Evolutionary conservation across 1,140 invertebrate species (phyloP).

Genomic region (Heliconius congener): DNA sequence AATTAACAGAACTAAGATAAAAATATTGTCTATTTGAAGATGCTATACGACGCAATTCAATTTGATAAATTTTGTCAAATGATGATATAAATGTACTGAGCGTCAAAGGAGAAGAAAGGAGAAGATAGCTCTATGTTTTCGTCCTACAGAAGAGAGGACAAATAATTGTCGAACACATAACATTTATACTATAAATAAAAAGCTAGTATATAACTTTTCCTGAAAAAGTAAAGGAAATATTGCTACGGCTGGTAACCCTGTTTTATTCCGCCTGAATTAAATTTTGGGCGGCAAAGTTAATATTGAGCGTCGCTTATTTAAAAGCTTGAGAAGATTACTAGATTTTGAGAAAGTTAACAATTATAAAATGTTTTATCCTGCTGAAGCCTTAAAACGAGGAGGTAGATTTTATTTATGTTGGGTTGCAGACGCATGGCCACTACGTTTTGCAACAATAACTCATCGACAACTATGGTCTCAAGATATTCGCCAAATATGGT

Average conservation of each 20-base stretch:
- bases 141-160: no score
- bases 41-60: no score
- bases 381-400: slow-evolving; percentile 60
- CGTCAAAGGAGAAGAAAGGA: no score
- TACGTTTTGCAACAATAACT: slow-evolving; percentile 65
- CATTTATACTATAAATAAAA: no score
- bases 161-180: no score
- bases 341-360: neutral
- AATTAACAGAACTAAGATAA: no score
- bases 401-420: slow-evolving; percentile 75
- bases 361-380: slow-evolving; percentile 71
- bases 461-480: slow-evolving; percentile 67
- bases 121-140: no score
- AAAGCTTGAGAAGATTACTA: neutral
- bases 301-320: neutral
- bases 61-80: no score
- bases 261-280: neutral
- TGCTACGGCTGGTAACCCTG: neutral
- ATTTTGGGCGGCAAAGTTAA: neutral
- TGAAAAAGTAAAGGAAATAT: neutral
- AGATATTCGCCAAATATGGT: slow-evolving; percentile 72
- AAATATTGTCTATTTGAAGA: no score
- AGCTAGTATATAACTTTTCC: no score
- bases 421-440: slow-evolving; percentile 74
- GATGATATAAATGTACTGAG: no score